Evolutionary conservation across 2,888 invertebrate species (phyloP), one percentile per base, ranked within the genome.

Genomic region (Zootermopsis nevadensis): DNA sequence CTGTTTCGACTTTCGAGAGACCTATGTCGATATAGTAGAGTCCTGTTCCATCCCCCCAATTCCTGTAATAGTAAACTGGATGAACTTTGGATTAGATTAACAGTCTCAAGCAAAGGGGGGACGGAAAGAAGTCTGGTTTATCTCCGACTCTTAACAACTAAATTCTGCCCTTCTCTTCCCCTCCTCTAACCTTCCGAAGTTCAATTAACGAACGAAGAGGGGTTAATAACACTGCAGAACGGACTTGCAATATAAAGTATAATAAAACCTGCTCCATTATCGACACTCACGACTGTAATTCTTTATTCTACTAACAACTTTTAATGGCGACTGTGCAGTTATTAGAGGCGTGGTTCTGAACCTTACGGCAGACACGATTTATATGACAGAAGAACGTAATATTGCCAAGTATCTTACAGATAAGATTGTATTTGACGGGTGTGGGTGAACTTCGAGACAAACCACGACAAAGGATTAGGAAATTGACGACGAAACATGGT

Each of bases 81-180:
- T 24, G 33, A 33, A 24, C 35, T 35, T 10, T 66, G 79, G 79
- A 79, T 79, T 79, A 38, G 79, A 79, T 79, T 60, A 79, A 66
- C 66, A 27, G 48, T 27, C 55, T 77, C 33, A 2, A 31, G 77
- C 30, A 33, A 55, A 15, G 79, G 79, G 55, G 55, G n/a, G n/a
- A n/a, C n/a, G n/a, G n/a, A 31, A 24, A 74, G 55, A 60, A n/a
- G 79, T 27, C n/a, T 55, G 38, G 22, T 74, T 69, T 60, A 60
- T 30, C 53, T 53, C 55, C 19, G 38, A n/a, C 77, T 33, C 27
- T 79, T 66, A 79, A 31, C 66, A 38, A 66, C 79, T 79, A 79
- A 79, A 55, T 79, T 35, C 79, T 31, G 27, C 27, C 66, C 66
- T 66, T 66, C 66, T 33, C 35, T n/a, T 66, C 35, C 42, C 38